Evolutionary conservation across 2,113 vertebrate species (phyloP).

Genomic region (Paralichthys olivaceus): DNA sequence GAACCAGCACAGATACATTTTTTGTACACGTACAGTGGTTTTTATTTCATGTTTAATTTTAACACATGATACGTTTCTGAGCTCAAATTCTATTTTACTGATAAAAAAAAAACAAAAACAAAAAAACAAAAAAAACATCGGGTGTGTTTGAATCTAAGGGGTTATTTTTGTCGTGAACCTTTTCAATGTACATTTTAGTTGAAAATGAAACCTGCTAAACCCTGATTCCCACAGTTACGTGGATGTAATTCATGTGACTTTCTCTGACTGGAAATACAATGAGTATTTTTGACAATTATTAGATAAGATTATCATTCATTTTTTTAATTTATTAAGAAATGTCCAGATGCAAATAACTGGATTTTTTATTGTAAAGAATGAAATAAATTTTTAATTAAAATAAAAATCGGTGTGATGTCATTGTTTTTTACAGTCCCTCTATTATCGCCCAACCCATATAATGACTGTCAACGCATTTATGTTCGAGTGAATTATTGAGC

Average conservation of each 20-base stretch:
- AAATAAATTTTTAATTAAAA: conserved; percentile 59
- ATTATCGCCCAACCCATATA: background rate
- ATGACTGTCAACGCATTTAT: background rate
- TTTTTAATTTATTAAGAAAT: conserved; percentile 62
- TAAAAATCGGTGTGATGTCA: background rate
- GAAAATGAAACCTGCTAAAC: conserved; percentile 5
- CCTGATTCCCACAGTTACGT: conserved; percentile 2
- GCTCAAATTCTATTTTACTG: background rate
- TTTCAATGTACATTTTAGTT: background rate
- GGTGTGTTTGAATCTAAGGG: background rate
- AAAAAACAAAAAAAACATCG: background rate
- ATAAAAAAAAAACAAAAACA: background rate
- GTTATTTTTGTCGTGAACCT: background rate
- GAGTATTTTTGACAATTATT: conserved; percentile 48
- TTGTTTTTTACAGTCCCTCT: background rate
- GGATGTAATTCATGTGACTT: conserved; percentile 1
- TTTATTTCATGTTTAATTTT: background rate
- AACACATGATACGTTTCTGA: background rate
- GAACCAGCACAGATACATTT: conserved; percentile 1
- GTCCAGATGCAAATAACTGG: conserved; percentile 49
- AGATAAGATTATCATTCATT: background rate
- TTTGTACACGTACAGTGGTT: background rate
- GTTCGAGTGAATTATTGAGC: background rate
- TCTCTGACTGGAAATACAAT: conserved; percentile 40
- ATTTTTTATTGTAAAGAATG: conserved; percentile 68